phyloP scores from a whole-genome alignment of 2,113 vertebrate species.

The Ageneiosus marmoratus region DNA sequence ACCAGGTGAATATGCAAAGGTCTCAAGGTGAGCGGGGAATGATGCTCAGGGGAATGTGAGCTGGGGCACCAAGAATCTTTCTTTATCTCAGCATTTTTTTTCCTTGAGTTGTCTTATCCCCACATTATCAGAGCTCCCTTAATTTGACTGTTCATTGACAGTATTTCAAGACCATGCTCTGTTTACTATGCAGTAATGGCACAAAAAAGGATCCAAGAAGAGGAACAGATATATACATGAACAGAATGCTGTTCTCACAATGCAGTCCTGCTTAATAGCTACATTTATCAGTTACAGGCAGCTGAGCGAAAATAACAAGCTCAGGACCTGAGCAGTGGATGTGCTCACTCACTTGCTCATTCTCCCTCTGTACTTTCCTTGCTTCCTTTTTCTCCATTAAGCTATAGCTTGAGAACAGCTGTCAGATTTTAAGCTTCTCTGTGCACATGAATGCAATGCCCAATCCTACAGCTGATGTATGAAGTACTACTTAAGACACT shows the following conservation, averaged over 20 bases:
- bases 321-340: neutral
- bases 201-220: conserved; percentile 22
- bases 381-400: neutral
- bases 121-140: neutral
- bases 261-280: conserved; percentile 10
- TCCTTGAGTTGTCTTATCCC: neutral
- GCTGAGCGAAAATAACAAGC: neutral
- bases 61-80: neutral
- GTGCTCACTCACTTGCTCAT: neutral
- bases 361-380: neutral
- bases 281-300: conserved; percentile 11
- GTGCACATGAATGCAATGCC: conserved; percentile 19
- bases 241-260: neutral
- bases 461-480: conserved; percentile 12
- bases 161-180: conserved; percentile 14
- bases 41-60: neutral
- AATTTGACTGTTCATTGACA: conserved; percentile 17
- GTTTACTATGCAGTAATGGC: conserved; percentile 29
- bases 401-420: neutral
- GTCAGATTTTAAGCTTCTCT: conserved; percentile 23
- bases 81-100: neutral
- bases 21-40: neutral
- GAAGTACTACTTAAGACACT: conserved; percentile 17
- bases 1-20: neutral
- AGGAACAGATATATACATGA: conserved; percentile 21